Evolutionary conservation across 2,888 invertebrate genomes (phyloP), one percentile per base, ranked within the genome.

Genomic region (Parelbella ahira): DNA sequence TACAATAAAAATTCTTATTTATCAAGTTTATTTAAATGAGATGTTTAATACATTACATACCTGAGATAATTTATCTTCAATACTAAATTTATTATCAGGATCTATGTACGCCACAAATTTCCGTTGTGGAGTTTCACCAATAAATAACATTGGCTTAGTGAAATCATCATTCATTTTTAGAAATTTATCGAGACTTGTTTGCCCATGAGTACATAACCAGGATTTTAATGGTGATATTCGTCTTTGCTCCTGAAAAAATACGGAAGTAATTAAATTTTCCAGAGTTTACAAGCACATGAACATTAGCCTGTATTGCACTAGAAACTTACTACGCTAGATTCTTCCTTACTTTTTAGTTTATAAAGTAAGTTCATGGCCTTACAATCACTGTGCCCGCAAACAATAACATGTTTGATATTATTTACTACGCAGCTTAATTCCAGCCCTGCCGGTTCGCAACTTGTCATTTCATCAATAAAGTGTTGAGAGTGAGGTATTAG

Each of bases 361-460:
- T 96, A 95, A 1, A 98, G 86, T 42, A 97, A 89, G 88, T 97
- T 97, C 93, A 98, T 98, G 1, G 98, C 98, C 90, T 98, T 98
- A 74, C 99, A 99, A 71, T 99, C 98, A 48, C 98, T 97, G 71
- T 99, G 98, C 0, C 99, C 99, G 68, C 98, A 98, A 1, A 99
- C 97, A 49, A 98, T 95, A 23, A 98, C 92, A 67, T 98, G 97
- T 46, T 93, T 89, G 51, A 98, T 96, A 57, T 96, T 92, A 68
- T 97, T 97, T 23, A 96, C 90, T 9, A 97, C 92, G 72, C 98
- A 98, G 11, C 97, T 97, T 37, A 99, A 89, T 81, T 99, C 98
- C 54, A 99, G 80, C 2, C 97, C 98, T 3, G 97, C 98, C 4
- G 98, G 97, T 80, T 99, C 98, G 56, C 97, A 97, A 59, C 97